A percentile compares a stretch with the other conserved stretches of the same genome.
Evolutionary conservation across 2,113 vertebrate species (phyloP).

Genomic region (Plestiodon gilberti): DNA sequence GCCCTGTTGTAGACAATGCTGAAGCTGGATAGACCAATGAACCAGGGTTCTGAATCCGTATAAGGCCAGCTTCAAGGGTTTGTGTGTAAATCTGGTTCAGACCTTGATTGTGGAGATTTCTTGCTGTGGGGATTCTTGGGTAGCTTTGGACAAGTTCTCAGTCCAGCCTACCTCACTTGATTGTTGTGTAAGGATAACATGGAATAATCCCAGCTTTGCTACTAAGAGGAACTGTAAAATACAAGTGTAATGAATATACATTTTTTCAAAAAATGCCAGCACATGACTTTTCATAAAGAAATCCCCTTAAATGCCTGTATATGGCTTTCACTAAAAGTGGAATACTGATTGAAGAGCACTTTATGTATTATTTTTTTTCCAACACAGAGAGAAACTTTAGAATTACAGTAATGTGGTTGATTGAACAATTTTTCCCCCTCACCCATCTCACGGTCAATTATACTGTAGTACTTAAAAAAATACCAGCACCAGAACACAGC

Average conservation of each 20-base stretch:
- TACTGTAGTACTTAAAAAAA: background rate
- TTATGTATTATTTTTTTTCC: background rate
- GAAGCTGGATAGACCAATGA: too few relatives aligned
- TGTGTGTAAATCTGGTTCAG: too few relatives aligned
- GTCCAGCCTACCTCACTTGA: background rate
- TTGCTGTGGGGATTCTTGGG: too few relatives aligned
- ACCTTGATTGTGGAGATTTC: too few relatives aligned
- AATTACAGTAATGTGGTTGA: background rate
- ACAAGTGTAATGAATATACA: background rate
- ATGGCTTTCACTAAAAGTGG: background rate
- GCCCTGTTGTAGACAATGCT: too few relatives aligned
- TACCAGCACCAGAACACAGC: accelerated
- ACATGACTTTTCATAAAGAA: background rate
- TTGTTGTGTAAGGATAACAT: background rate
- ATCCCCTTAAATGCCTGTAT: background rate
- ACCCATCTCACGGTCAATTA: background rate
- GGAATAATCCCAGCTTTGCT: background rate
- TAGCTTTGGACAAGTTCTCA: background rate
- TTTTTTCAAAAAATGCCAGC: background rate
- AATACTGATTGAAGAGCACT: background rate
- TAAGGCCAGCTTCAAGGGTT: too few relatives aligned
- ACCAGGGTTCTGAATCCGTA: too few relatives aligned
- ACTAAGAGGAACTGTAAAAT: background rate
- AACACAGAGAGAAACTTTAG: background rate
- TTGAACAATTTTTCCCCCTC: background rate